These are phyloP conservation scores for Gerosis bhagava DNA, from an alignment of 2,888 invertebrate species.

Conservation along the genomic window DNA sequence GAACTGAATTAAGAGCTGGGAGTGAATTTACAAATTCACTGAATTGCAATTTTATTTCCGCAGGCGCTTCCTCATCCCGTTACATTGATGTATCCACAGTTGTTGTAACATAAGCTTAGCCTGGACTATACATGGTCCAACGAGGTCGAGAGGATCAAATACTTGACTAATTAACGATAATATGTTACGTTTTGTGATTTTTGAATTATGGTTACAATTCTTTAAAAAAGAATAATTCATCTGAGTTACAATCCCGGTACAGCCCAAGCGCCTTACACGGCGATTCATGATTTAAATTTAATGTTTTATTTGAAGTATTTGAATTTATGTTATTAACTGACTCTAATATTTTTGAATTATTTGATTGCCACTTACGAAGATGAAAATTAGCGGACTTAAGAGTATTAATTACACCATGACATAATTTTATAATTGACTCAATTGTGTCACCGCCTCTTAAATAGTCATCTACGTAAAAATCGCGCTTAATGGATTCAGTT, in stretches of 20 bases:
- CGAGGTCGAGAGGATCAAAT: constrained; percentile 38
- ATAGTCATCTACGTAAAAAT: constrained; percentile 32
- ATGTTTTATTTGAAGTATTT: constrained; percentile 8
- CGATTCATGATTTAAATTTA: constrained; percentile 7
- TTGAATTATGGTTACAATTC: constrained; percentile 22
- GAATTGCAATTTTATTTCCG: constrained; percentile 22
- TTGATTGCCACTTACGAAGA: constrained; percentile 37
- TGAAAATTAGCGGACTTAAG: constrained; percentile 33
- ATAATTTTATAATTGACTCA: constrained; percentile 20
- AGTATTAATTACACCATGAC: constrained; percentile 27
- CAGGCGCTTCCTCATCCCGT: constrained; percentile 35
- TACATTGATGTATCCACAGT: constrained; percentile 34
- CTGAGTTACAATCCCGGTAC: constrained; percentile 33
- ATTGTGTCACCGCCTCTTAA: constrained; percentile 29
- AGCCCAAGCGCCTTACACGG: constrained; percentile 38
- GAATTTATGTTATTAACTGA: constrained; percentile 2
- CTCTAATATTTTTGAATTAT: constrained; percentile 29
- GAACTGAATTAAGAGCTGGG: constrained; percentile 26
- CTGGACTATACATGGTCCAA: constrained; percentile 33
- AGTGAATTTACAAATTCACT: constrained; percentile 7
- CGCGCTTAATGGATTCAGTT: constrained; percentile 18
- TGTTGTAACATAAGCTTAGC: constrained; percentile 37
- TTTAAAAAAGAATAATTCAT: constrained; percentile 33
- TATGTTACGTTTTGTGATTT: constrained; percentile 38
- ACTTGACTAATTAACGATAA: constrained; percentile 34